phyloP scores from a whole-genome alignment of 2,888 invertebrate genomes.

The Ethmia dodecea region DNA sequence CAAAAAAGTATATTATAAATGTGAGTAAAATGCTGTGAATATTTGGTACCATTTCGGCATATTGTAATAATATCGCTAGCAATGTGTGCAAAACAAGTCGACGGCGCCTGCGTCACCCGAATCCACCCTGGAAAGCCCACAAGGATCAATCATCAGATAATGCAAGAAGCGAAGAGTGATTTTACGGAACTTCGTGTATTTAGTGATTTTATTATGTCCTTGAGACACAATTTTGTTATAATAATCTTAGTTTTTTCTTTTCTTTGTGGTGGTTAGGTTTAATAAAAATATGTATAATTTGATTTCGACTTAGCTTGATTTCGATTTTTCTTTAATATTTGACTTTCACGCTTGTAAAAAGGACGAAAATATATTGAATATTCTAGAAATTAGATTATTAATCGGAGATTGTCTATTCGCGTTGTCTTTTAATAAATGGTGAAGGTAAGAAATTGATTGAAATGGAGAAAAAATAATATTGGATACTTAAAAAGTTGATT shows the following conservation, averaged over 20 bases:
- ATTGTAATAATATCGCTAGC: constrained; percentile 61
- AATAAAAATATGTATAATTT: constrained; percentile 7
- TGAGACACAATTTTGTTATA: constrained; percentile 10
- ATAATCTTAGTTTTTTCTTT: constrained; percentile 12
- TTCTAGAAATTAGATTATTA: not conserved
- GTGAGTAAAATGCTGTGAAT: not conserved
- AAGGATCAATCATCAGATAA: not conserved
- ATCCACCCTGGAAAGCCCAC: constrained; percentile 45
- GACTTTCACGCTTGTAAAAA: too few species aligned
- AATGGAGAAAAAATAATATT: constrained; percentile 22
- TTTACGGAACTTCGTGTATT: not conserved
- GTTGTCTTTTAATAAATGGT: constrained; percentile 33
- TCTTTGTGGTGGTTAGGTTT: constrained; percentile 16
- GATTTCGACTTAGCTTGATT: too few species aligned
- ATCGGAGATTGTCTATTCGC: constrained; percentile 18
- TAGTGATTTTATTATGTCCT: not conserved
- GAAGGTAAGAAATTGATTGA: constrained; percentile 46
- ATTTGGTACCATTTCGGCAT: constrained; percentile 49
- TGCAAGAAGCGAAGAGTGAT: not conserved
- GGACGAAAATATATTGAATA: too few species aligned
- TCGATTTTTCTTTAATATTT: too few species aligned
- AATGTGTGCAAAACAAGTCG: constrained; percentile 71
- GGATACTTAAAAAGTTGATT: constrained; percentile 32
- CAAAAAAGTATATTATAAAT: constrained; percentile 6
- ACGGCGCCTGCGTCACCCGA: constrained; percentile 62